These are phyloP conservation scores for Leptarthrus brevirostris DNA, from an alignment of 2,888 invertebrate species.

Conservation along the genomic window DNA sequence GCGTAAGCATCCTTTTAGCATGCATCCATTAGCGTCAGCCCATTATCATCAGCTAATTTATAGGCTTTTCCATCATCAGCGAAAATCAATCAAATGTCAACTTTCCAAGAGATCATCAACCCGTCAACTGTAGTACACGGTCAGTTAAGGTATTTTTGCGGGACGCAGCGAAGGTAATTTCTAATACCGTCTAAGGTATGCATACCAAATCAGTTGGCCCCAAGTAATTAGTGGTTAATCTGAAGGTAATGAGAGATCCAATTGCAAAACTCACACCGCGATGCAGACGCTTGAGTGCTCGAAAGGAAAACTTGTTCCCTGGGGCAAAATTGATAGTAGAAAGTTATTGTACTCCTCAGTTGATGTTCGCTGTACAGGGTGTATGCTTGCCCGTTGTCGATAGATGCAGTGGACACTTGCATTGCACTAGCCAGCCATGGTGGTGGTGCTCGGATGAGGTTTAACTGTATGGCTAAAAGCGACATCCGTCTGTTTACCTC, in stretches of 20 bases:
- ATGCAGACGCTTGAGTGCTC: background rate
- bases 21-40: background rate
- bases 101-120: conserved; percentile 38
- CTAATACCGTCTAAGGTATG: conserved; percentile 5
- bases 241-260: conserved; percentile 13
- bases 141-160: background rate
- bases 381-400: background rate
- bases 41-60: conserved; percentile 28
- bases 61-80: conserved; percentile 19
- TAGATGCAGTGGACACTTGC: background rate
- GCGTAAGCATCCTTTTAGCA: conserved; percentile 12
- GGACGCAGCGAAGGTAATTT: background rate
- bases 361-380: background rate
- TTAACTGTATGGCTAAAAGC: conserved; percentile 15
- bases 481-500: conserved; percentile 35
- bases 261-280: conserved; percentile 1
- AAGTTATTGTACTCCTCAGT: conserved; percentile 21
- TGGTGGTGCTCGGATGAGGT: no score
- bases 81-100: conserved; percentile 37
- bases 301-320: conserved; percentile 1
- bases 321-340: background rate
- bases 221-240: conserved; percentile 19
- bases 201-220: conserved; percentile 33
- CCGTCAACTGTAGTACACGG: background rate
- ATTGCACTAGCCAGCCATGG: no score